A percentile compares a stretch with the other conserved stretches of the same genome.
Evolutionary conservation across 2,888 invertebrate genomes (phyloP).

Genomic region (Ceratothoa steindachneri): DNA sequence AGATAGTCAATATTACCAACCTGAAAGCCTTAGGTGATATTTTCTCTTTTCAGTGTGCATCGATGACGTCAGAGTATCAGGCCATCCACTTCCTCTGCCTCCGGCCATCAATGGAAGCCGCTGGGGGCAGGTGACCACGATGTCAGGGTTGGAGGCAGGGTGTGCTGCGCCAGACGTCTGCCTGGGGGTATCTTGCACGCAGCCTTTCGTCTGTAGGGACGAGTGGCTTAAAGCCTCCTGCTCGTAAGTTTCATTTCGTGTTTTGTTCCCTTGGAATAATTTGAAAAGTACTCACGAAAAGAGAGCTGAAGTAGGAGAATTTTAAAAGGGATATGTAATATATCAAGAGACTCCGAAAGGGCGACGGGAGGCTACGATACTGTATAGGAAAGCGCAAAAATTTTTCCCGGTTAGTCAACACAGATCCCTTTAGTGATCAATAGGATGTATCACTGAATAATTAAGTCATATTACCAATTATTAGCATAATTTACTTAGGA

Average conservation of each 20-base stretch:
- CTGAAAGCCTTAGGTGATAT: too few species aligned
- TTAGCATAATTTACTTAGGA: too few species aligned
- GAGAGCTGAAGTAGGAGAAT: not conserved
- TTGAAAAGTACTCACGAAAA: not conserved
- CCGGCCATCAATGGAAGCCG: constrained; percentile 32
- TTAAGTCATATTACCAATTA: too few species aligned
- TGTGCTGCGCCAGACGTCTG: constrained; percentile 26
- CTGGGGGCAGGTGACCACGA: constrained; percentile 43
- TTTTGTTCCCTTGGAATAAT: not conserved
- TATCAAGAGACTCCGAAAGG: too few species aligned
- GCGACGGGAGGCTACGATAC: too few species aligned
- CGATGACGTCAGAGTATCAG: constrained; percentile 35
- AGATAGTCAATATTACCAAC: too few species aligned
- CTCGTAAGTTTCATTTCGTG: constrained; percentile 37
- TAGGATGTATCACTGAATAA: too few species aligned
- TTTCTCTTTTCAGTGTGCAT: constrained; percentile 26
- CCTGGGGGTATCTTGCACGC: constrained; percentile 17
- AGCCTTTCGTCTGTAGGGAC: constrained; percentile 27
- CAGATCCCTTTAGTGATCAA: too few species aligned
- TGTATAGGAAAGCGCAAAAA: too few species aligned
- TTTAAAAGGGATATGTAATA: too few species aligned
- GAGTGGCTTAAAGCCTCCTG: constrained; percentile 27
- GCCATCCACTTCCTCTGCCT: constrained; percentile 28
- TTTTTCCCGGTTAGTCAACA: too few species aligned
- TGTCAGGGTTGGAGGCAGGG: constrained; percentile 14